Conservation (phyloP, 2,797 vertebrate genomes). For the Bucorvus abyssinicus region DNA sequence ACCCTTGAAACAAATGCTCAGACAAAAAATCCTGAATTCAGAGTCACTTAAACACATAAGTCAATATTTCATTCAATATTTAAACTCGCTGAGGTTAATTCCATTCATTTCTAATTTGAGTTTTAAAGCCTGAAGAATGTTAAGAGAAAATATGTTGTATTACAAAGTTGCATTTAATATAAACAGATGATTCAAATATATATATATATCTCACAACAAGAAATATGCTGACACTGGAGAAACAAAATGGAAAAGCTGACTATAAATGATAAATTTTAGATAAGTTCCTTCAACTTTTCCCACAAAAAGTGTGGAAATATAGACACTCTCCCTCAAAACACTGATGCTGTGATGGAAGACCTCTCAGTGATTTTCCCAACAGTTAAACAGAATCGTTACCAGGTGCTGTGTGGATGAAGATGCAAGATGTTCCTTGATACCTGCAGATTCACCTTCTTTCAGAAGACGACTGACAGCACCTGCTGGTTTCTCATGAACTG, state of each 20-base stretch:
- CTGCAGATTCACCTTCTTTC: background rate
- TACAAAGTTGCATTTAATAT: background rate
- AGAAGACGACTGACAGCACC: background rate
- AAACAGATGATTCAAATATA: background rate
- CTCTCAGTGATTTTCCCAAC: background rate
- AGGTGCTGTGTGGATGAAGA: background rate
- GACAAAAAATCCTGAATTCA: background rate
- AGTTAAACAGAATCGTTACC: background rate
- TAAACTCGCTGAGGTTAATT: background rate
- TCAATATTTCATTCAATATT: background rate
- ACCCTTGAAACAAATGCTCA: background rate
- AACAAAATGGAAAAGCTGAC: background rate
- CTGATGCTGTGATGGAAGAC: background rate
- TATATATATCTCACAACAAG: background rate
- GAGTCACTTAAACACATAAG: background rate
- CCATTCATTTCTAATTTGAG: background rate
- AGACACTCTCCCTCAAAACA: background rate
- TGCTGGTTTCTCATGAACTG: background rate
- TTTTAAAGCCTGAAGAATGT: background rate
- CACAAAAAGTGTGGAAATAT: background rate
- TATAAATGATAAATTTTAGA: background rate
- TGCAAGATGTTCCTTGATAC: background rate
- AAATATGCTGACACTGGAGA: background rate
- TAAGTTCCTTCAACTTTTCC: background rate
- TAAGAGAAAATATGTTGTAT: background rate